Conservation (phyloP, 2,113 vertebrate genomes). For the Gambusia holbrooki region DNA sequence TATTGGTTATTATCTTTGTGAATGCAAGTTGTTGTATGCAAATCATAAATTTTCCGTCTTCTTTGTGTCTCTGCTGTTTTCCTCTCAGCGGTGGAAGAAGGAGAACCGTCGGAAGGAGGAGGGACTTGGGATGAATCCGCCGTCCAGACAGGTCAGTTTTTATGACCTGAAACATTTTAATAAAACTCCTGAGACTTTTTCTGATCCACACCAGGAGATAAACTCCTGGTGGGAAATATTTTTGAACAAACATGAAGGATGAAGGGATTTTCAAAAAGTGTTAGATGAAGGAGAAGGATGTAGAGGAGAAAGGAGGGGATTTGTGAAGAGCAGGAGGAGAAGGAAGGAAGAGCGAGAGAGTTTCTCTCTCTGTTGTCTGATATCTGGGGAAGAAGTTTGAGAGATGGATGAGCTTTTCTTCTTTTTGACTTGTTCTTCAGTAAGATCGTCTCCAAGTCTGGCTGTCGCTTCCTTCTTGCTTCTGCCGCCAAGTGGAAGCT, state of each 20-base stretch:
- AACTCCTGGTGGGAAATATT: constrained; percentile 11
- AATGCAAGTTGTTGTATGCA: neutral
- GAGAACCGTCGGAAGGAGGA: constrained; percentile 91
- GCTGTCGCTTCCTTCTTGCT: neutral
- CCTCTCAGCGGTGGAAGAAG: constrained; percentile 88
- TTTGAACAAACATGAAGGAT: constrained; percentile 8
- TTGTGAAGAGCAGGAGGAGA: constrained; percentile 56
- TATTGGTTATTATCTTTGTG: neutral
- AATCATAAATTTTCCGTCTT: constrained; percentile 1
- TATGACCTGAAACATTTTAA: constrained; percentile 32
- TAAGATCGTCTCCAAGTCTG: constrained; percentile 22
- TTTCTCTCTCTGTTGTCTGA: constrained; percentile 62
- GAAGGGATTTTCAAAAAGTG: constrained; percentile 13
- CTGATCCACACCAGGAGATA: neutral
- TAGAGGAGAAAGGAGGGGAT: constrained; percentile 20
- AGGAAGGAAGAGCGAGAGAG: constrained; percentile 48
- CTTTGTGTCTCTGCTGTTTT: constrained; percentile 22
- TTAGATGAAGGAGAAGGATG: constrained; percentile 23
- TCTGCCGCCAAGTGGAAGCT: constrained; percentile 30
- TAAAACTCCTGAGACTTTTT: constrained; percentile 44
- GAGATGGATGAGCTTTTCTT: constrained; percentile 44
- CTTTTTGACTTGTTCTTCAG: constrained; percentile 54
- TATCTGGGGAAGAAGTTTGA: constrained; percentile 60
- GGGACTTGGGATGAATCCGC: constrained; percentile 91
- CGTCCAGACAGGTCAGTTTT: constrained; percentile 87